Evolutionary conservation across 2,113 vertebrate genomes (phyloP).

Genomic region (Muscicapa adusta): DNA sequence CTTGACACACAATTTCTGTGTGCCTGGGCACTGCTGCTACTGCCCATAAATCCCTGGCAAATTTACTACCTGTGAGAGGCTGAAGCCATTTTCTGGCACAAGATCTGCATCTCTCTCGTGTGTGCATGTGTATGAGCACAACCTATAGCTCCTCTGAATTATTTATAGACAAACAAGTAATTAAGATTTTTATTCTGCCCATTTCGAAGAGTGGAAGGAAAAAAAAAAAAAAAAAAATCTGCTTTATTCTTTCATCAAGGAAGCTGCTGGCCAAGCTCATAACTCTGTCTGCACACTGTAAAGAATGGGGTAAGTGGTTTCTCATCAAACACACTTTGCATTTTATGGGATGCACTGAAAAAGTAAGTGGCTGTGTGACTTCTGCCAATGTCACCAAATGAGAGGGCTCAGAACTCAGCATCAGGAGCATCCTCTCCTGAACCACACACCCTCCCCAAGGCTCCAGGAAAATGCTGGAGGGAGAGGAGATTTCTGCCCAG

Average conservation of each 20-base stretch:
- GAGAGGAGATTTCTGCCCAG: not conserved
- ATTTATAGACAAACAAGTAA: slow-evolving; percentile 54
- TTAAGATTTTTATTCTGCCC: slow-evolving; percentile 48
- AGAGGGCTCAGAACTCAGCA: not conserved
- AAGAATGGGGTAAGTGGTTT: slow-evolving; percentile 7
- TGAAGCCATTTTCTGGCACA: not conserved
- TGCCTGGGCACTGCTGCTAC: not conserved
- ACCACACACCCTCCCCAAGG: rapidly evolving
- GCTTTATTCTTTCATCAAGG: slow-evolving; percentile 38
- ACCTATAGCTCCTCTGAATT: not conserved
- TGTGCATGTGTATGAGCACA: not conserved
- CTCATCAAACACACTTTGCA: slow-evolving; percentile 44
- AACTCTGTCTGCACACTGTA: slow-evolving; percentile 31
- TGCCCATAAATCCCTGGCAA: not conserved
- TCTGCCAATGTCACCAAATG: slow-evolving; percentile 1
- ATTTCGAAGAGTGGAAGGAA: not conserved
- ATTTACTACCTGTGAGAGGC: not conserved
- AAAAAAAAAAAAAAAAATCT: not conserved
- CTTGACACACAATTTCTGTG: not conserved
- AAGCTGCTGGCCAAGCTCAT: slow-evolving; percentile 21
- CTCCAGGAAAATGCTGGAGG: no score
- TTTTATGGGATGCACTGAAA: slow-evolving; percentile 43
- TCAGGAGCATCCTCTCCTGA: not conserved
- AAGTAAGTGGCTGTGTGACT: slow-evolving; percentile 2
- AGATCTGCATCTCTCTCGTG: not conserved